A percentile compares a stretch with the other conserved stretches of the same genome.
phyloP scores from a whole-genome alignment of 2,888 invertebrate species.

The Hoplodrina ambigua region DNA sequence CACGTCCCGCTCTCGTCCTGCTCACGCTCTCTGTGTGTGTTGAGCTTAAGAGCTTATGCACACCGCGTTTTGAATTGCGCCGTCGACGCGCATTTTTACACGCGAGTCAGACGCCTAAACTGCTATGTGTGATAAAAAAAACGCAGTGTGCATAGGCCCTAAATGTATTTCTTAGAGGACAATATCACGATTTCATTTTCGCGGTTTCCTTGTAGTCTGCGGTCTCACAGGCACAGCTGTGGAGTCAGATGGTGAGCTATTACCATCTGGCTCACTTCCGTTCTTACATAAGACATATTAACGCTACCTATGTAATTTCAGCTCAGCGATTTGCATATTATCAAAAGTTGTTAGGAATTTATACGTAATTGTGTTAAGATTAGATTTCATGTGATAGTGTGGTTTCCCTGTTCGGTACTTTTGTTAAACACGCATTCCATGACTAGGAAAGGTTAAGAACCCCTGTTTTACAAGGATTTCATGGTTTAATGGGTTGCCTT shows the following conservation, averaged over 20 bases:
- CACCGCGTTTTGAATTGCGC: no score
- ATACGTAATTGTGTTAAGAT: conserved; percentile 39
- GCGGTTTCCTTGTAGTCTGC: conserved; percentile 56
- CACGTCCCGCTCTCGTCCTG: no score
- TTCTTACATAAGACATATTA: conserved; percentile 51
- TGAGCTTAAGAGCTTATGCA: no score
- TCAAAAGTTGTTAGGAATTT: conserved; percentile 44
- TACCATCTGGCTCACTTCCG: conserved; percentile 51
- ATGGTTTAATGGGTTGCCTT: no score
- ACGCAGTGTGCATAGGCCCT: not conserved
- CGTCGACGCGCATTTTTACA: no score
- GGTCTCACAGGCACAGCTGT: conserved; percentile 41
- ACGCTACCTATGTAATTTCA: conserved; percentile 42
- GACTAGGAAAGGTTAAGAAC: no score
- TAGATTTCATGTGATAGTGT: conserved; percentile 37
- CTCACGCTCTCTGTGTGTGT: no score
- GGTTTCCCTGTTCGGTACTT: conserved; percentile 23
- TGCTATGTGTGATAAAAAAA: no score
- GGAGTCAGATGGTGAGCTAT: conserved; percentile 38
- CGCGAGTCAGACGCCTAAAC: no score
- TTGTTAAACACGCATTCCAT: not conserved
- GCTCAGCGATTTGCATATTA: conserved; percentile 45
- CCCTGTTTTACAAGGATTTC: no score
- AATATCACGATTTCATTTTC: conserved; percentile 53
- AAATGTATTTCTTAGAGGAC: conserved; percentile 33